Base-by-base conservation (phyloP, 2,888 invertebrate species). In the Drosophila fulvimacula region DNA sequence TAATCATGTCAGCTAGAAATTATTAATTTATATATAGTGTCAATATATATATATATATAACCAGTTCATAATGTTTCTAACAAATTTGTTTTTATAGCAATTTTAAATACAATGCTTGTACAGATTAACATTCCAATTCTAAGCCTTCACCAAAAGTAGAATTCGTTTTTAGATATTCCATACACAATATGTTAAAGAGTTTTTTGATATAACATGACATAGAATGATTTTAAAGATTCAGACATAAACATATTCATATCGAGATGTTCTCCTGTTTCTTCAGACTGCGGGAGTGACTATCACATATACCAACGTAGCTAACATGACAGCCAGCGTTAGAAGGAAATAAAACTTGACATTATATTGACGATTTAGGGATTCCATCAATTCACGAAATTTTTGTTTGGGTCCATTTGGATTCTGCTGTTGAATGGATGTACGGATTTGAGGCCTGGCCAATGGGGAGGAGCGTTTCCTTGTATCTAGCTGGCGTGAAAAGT, bases 311-410 rank as follows among this genome's bases (percentile, higher is more conserved):
- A 91, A 77, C 3, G 91, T 81, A 5, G 76, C 76, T 17, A 83
- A 6, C 39, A 91, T 77, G 19, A 89, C 76, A 27, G 79, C 67
- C 38, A 84, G 52, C 15, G 76, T 60, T 13, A 90, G 62, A 11
- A 80, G 69, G 7, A 92, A 75, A 30, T 88, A 86, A 58, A 87
- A 88, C 49, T 90, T 92, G 5, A 92, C 59, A 39, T 91, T 82
- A 62, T 91, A 92, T 72, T 90, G 89, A 11, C 79, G 84, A 38
- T 92, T 88, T 67, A 92, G 51, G 1, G 90, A 81, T 13, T 53
- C 24, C 0, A 88, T 11, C 11, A 91, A 74, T 38, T 83, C 75
- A 4, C 55, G 68, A 49, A 92, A 87, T 3, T 91, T 84, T 1
- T 81, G 77, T 55, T 55, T 65, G 0, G 69, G 64, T 4, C 69